Evolutionary conservation across 2,888 invertebrate species (phyloP).

Genomic region (Drosophila ustulata): DNA sequence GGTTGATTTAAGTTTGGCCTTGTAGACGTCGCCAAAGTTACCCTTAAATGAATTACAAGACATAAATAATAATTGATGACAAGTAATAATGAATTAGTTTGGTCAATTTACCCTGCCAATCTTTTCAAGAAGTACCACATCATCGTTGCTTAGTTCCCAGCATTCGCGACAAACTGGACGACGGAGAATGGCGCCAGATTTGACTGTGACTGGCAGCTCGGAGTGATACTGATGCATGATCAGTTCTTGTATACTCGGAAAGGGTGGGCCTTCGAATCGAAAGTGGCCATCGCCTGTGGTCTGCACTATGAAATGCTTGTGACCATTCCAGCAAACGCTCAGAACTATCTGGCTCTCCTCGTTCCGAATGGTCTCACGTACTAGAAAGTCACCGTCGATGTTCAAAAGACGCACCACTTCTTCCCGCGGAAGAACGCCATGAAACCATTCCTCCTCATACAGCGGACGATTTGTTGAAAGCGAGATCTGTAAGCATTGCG

Average conservation of each 20-base stretch:
- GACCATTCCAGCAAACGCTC: slow-evolving; percentile 97
- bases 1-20: slow-evolving; percentile 93
- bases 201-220: slow-evolving; percentile 94
- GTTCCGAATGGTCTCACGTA: slow-evolving; percentile 96
- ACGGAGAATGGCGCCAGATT: slow-evolving; percentile 95
- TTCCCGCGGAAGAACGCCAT: slow-evolving; percentile 97
- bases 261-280: slow-evolving; percentile 97
- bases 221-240: slow-evolving; percentile 95
- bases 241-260: slow-evolving; percentile 96
- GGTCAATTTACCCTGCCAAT: slow-evolving; percentile 92
- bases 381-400: slow-evolving; percentile 97
- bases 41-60: slow-evolving; percentile 87
- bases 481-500: slow-evolving; percentile 81
- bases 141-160: slow-evolving; percentile 98
- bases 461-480: slow-evolving; percentile 88
- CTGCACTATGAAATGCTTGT: slow-evolving; percentile 99
- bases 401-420: slow-evolving; percentile 96
- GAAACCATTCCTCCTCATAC: slow-evolving; percentile 98
- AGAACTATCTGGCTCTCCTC: slow-evolving; percentile 96
- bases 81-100: too few relatives aligned
- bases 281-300: slow-evolving; percentile 96
- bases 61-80: too few relatives aligned
- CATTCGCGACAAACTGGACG: slow-evolving; percentile 94
- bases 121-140: slow-evolving; percentile 95
- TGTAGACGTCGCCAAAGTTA: slow-evolving; percentile 98